Evolutionary conservation across 2,797 vertebrate genomes (phyloP), one percentile per base, ranked within the genome.

Genomic region (Scolopax bukidnonensis): DNA sequence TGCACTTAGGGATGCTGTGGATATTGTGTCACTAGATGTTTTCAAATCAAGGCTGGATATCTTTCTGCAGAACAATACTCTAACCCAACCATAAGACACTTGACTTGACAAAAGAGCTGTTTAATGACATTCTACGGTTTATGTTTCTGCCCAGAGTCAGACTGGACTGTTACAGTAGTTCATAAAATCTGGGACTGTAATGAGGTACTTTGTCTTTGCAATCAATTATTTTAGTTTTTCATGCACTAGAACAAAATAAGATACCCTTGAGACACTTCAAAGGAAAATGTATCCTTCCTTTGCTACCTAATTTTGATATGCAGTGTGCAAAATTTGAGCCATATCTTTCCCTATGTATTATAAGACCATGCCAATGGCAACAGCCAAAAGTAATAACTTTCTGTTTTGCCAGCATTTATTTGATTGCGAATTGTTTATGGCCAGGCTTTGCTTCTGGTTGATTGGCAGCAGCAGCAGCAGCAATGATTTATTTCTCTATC

Each of bases 181-280:
- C 78, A 77, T 87, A 80, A 95, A 92, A 77, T 71, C 48, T 70
- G 51, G 24, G 25, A 45, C 13, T 45, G 12, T 64, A 77, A 83
- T 15, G 38, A 84, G 3, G 8, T 50, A 4, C 23, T 87, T 82
- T 79, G 51, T 70, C 53, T 90, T 89, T 56, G 63, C 32, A 92
- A 51, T 27, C 25, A 80, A 48, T 89, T 89, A 87, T 93, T 94
- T 89, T 89, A 83, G 41, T 47, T 85, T 36, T 85, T 87, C 53
- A 32, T 16, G 4, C 23, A 63, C 30, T 78, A 67, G 36, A 84
- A 84, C 23, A 90, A 94, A 89, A 65, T n/a, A 20, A 65, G 15
- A n/a, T 88, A 51, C n/a, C 32, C 68, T 61, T 86, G 65, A 78
- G 61, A 71, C 41, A 36, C 32, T 73, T 63, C 32, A 88, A 86